A percentile compares a stretch with the other conserved stretches of the same genome.
These are phyloP conservation scores for Trisateles emortualis DNA, from an alignment of 2,888 invertebrate species.

Conservation along the genomic window DNA sequence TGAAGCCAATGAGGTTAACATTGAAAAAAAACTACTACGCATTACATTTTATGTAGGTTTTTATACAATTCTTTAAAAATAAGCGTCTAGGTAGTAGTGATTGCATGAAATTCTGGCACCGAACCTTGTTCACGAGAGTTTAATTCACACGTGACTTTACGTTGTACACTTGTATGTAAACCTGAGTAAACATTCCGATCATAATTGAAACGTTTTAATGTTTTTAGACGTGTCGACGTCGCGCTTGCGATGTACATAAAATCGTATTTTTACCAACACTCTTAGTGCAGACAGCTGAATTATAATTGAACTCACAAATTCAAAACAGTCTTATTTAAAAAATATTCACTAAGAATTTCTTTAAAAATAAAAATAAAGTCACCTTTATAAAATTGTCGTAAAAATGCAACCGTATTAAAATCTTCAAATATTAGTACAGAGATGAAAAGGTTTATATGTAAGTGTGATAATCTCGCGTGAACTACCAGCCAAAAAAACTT, in stretches of 20 bases:
- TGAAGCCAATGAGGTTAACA: slow-evolving; percentile 27
- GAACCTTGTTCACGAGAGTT: slow-evolving; percentile 33
- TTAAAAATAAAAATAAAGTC: no score
- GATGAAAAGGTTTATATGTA: no score
- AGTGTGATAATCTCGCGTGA: no score
- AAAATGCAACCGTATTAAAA: no score
- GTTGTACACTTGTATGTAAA: background rate
- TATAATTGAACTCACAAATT: no score
- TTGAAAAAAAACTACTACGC: slow-evolving; percentile 28
- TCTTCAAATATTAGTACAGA: no score
- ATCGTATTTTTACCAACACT: background rate
- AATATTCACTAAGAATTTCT: no score
- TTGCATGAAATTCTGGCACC: slow-evolving; percentile 25
- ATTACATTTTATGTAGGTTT: slow-evolving; percentile 14
- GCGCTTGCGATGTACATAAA: background rate
- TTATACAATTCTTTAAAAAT: slow-evolving; percentile 31
- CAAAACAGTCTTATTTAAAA: no score
- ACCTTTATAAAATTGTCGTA: no score
- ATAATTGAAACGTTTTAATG: background rate
- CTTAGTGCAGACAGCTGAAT: background rate
- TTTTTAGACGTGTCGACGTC: background rate
- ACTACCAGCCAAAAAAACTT: no score
- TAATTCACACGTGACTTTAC: slow-evolving; percentile 23
- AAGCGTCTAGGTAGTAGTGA: slow-evolving; percentile 9
- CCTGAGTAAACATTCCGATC: background rate